These are phyloP conservation scores for Criorhina ranunculi DNA, from an alignment of 2,888 invertebrate genomes.

Conservation along the genomic window DNA sequence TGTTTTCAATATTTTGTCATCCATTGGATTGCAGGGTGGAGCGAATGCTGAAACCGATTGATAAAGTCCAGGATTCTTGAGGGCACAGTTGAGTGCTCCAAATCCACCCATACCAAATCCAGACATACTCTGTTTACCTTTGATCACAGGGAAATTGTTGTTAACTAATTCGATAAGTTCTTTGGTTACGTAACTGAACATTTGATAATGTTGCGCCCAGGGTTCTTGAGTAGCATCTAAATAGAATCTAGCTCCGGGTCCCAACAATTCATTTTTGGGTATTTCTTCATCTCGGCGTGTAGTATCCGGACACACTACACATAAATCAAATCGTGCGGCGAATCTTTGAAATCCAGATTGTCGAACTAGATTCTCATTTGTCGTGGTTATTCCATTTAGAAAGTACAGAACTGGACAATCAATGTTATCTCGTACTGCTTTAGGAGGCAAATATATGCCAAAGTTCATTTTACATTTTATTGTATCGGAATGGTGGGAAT, in stretches of 20 bases:
- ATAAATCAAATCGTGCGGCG: slow-evolving; percentile 93
- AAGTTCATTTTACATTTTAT: slow-evolving; percentile 97
- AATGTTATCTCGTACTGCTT: slow-evolving; percentile 84
- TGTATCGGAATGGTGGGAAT: slow-evolving; percentile 85
- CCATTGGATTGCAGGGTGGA: slow-evolving; percentile 95
- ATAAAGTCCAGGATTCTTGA: slow-evolving; percentile 96
- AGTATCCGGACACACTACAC: slow-evolving; percentile 97
- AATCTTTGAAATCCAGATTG: slow-evolving; percentile 97
- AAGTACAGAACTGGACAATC: slow-evolving; percentile 93
- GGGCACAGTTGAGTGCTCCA: slow-evolving; percentile 94
- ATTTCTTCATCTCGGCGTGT: slow-evolving; percentile 96
- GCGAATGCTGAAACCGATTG: slow-evolving; percentile 97
- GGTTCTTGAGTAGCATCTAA: slow-evolving; percentile 95
- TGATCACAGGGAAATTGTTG: slow-evolving; percentile 88
- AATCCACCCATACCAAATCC: slow-evolving; percentile 98
- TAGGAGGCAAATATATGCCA: slow-evolving; percentile 94
- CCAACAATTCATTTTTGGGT: slow-evolving; percentile 98
- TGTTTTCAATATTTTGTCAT: slow-evolving; percentile 94
- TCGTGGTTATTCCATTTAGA: slow-evolving; percentile 96
- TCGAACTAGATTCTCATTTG: slow-evolving; percentile 97
- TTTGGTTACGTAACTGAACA: slow-evolving; percentile 96
- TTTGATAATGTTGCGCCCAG: slow-evolving; percentile 96
- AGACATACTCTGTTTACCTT: slow-evolving; percentile 86
- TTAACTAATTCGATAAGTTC: slow-evolving; percentile 92
- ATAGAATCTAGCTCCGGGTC: slow-evolving; percentile 96